phyloP scores from a whole-genome alignment of 2,888 invertebrate genomes.

The Rhamphomyia laevipes region DNA sequence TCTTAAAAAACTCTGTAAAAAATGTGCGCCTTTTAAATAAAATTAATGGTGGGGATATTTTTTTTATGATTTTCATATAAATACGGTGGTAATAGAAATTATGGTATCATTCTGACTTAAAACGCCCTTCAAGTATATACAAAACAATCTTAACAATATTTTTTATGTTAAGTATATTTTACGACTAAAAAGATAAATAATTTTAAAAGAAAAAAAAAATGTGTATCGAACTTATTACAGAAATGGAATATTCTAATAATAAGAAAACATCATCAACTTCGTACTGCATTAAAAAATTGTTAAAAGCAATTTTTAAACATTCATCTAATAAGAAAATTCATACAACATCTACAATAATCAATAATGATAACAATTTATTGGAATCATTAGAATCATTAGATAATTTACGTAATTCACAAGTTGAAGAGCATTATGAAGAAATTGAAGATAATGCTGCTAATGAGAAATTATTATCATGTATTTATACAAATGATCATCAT shows the following conservation, averaged over 20 bases:
- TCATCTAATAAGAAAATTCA: constrained; percentile 12
- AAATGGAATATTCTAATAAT: constrained; percentile 4
- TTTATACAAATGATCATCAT: constrained; percentile 32
- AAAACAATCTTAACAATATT: constrained; percentile 2
- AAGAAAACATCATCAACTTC: constrained; percentile 38
- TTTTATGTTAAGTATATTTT: constrained; percentile 4
- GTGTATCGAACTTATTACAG: not conserved
- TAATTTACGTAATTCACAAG: constrained; percentile 31
- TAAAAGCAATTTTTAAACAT: constrained; percentile 54
- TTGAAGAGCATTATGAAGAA: constrained; percentile 40
- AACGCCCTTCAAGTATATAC: constrained; percentile 4
- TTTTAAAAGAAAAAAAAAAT: constrained; percentile 23
- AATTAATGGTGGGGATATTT: too few relatives aligned
- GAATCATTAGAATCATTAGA: constrained; percentile 33
- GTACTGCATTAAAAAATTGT: constrained; percentile 55
- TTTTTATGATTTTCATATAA: too few relatives aligned
- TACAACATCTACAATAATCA: constrained; percentile 17
- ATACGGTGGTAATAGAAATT: too few relatives aligned
- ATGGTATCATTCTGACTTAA: constrained; percentile 9
- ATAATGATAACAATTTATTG: constrained; percentile 24
- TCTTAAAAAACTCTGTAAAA: too few relatives aligned
- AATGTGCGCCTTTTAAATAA: too few relatives aligned
- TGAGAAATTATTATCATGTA: constrained; percentile 62
- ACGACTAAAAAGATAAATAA: not conserved
- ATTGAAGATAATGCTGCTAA: constrained; percentile 71